Percentiles rank a stretch among this genome's conserved stretches.
Conservation (phyloP, 2,888 invertebrate genomes). For the Tipula helvola region DNA sequence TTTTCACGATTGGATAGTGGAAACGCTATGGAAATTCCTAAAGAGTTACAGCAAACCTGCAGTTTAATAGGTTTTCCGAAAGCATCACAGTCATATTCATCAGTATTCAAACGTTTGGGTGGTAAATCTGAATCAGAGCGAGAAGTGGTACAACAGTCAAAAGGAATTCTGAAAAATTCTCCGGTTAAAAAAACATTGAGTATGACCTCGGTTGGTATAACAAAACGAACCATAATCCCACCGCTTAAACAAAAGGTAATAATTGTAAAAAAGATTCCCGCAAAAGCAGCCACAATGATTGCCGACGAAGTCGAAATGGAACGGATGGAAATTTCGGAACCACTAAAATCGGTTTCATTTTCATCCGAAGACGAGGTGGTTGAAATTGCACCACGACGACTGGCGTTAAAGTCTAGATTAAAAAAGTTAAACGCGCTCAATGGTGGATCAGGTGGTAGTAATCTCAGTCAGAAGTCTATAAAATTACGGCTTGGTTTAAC, state of each 20-base stretch:
- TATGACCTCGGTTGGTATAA: constrained; percentile 18
- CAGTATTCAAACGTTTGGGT: constrained; percentile 32
- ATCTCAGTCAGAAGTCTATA: constrained; percentile 17
- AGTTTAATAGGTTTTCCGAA: constrained; percentile 23
- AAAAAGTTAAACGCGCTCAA: constrained; percentile 11
- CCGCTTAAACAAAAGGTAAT: constrained; percentile 28
- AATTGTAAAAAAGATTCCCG: constrained; percentile 32
- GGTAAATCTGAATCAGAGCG: constrained; percentile 19
- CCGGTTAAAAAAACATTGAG: constrained; percentile 17
- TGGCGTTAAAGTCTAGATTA: constrained; percentile 18
- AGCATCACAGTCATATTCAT: constrained; percentile 20
- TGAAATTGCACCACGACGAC: constrained; percentile 28
- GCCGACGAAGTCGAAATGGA: constrained; percentile 21
- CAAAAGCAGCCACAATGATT: constrained; percentile 25
- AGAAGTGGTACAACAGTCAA: neutral
- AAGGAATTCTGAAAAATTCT: constrained; percentile 29
- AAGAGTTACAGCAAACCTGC: constrained; percentile 16
- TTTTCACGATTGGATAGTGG: constrained; percentile 18
- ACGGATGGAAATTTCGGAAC: constrained; percentile 21
- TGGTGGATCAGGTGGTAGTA: neutral
- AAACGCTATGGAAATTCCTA: neutral
- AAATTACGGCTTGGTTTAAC: constrained; percentile 17
- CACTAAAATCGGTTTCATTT: constrained; percentile 32
- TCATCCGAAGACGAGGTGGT: constrained; percentile 34
- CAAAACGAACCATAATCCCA: constrained; percentile 21